These are phyloP conservation scores for Seladonia tumulorum DNA, from an alignment of 2,888 invertebrate species.

Conservation along the genomic window DNA sequence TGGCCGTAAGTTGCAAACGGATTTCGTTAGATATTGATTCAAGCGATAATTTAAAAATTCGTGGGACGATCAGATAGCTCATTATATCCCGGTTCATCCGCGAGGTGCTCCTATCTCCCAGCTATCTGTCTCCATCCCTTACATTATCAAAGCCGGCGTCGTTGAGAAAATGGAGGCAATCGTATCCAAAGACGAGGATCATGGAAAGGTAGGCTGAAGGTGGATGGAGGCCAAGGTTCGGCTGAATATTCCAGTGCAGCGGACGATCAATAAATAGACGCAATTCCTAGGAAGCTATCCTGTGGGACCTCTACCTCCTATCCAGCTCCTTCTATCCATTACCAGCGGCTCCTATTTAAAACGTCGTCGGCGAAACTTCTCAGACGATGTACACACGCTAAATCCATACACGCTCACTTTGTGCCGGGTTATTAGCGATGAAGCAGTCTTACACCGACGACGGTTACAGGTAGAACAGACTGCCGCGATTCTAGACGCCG, in stretches of 20 bases:
- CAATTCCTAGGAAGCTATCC: constrained; percentile 74
- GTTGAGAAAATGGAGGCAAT: constrained; percentile 16
- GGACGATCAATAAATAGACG: constrained; percentile 77
- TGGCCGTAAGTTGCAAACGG: not conserved
- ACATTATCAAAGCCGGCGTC: constrained; percentile 17
- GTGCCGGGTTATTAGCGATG: not conserved
- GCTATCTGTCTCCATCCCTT: not conserved
- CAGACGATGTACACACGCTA: constrained; percentile 49
- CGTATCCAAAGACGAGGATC: constrained; percentile 8
- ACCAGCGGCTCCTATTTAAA: constrained; percentile 60
- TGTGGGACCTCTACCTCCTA: constrained; percentile 46
- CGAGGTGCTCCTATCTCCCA: not conserved
- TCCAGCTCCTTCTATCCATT: constrained; percentile 67
- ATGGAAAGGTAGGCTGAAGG: constrained; percentile 17
- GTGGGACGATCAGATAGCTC: not conserved
- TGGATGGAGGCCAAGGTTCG: constrained; percentile 41
- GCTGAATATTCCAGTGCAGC: constrained; percentile 75
- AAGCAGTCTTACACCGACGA: not conserved
- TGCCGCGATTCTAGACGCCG: not conserved
- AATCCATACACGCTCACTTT: constrained; percentile 51
- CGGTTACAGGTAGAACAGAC: not conserved
- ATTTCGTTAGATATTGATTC: not conserved
- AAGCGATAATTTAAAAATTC: not conserved
- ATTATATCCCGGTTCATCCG: not conserved
- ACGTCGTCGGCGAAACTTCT: constrained; percentile 53